Percentiles rank a stretch among this genome's conserved stretches.
Conservation (phyloP, 2,113 vertebrate genomes). For the Rattus rattus region DNA sequence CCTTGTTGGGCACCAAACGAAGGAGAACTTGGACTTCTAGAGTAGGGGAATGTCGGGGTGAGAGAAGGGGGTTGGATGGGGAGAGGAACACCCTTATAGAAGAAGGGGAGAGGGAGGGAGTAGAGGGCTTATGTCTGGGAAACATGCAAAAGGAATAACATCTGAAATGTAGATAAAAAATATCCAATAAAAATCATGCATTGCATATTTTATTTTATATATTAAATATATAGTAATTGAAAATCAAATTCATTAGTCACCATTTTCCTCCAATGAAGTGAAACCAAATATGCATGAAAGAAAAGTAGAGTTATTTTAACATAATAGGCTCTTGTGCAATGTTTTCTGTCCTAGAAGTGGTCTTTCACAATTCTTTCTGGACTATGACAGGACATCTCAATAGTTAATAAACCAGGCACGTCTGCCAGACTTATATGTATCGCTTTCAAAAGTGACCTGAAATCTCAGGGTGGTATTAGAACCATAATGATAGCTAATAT, state of each 20-base stretch:
- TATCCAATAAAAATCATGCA: neutral
- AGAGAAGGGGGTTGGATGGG: too few species aligned
- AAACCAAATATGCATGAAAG: conserved; percentile 4
- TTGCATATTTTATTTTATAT: neutral
- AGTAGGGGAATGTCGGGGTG: too few species aligned
- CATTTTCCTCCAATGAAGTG: neutral
- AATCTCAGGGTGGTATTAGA: neutral
- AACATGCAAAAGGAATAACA: too few species aligned
- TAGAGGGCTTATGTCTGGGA: too few species aligned
- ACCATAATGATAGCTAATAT: neutral
- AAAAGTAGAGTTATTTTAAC: conserved; percentile 37
- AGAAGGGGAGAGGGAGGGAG: too few species aligned
- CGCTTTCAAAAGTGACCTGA: neutral
- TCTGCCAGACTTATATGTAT: neutral
- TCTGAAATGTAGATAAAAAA: too few species aligned
- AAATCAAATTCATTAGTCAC: conserved; percentile 15
- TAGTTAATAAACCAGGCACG: neutral
- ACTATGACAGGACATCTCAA: neutral
- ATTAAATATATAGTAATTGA: neutral
- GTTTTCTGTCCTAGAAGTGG: neutral
- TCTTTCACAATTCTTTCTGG: conserved; percentile 41
- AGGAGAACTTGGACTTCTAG: too few species aligned
- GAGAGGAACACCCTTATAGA: too few species aligned
- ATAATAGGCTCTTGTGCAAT: conserved; percentile 4
- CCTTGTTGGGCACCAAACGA: too few species aligned